Percentiles rank a stretch among this genome's conserved stretches.
Evolutionary conservation across 2,888 invertebrate genomes (phyloP).

Genomic region (Neoaliturus tenellus): DNA sequence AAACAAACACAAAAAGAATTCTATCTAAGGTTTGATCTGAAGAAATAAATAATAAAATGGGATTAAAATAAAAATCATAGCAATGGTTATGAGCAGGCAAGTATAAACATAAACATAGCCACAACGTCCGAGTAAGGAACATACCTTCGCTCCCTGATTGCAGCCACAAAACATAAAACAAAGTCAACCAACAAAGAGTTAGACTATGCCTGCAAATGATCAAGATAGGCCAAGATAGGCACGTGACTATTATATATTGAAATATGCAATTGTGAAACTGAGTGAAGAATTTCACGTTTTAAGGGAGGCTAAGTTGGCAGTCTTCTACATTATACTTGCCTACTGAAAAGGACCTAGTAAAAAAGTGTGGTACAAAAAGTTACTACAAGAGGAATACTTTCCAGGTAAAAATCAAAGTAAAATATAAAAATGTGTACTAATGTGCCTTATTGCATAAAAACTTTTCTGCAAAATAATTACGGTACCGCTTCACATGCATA

Average conservation of each 20-base stretch:
- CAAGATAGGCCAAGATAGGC: no score
- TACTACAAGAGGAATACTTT: no score
- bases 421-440: no score
- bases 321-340: conserved; percentile 17
- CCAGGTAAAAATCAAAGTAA: neutral
- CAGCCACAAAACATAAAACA: conserved; percentile 61
- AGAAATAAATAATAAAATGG: neutral
- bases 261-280: neutral
- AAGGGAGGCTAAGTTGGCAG: neutral
- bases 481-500: no score
- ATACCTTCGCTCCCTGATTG: conserved; percentile 79
- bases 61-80: conserved; percentile 38
- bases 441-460: no score
- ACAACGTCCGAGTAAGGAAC: conserved; percentile 68
- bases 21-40: neutral
- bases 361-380: neutral
- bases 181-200: conserved; percentile 16
- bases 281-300: neutral
- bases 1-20: no score
- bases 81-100: conserved; percentile 25
- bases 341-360: neutral
- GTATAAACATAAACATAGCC: conserved; percentile 42
- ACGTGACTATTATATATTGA: neutral
- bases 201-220: neutral
- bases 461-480: no score